Base-by-base conservation (phyloP, 2,113 vertebrate genomes). In the Psittacula cyanocephala region DNA sequence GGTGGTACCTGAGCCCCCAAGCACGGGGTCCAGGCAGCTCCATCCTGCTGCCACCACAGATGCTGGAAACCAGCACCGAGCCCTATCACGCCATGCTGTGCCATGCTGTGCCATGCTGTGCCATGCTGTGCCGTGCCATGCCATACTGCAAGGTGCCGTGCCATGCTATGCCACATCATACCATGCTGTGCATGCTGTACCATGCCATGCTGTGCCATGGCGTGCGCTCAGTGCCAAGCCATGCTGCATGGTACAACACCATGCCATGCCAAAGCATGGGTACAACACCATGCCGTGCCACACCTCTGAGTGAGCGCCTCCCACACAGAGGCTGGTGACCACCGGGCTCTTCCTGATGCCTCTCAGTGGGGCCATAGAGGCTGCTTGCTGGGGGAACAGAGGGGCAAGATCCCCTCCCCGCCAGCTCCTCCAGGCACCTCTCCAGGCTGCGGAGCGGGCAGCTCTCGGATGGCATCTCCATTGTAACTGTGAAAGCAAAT, bases 31-130 rank as follows among this genome's bases (percentile, higher is more conserved):
- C 3, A 6, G 5, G 13, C n/a, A 59, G 57, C 57, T 59, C 33
- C 22, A 7, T 59, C 33, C 57, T 6, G 8, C 41, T 7, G 33
- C 28, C 49, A 15, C 8, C 3, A 0, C 6, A 7, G 43, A 52
- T 10, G 22, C 49, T 12, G 47, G 18, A 71, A 29, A 71, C 47
- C 14, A 27, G 27, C 10, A 2, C 35, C 5, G 5, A 53, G 15
- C 35, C 49, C 49, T 14, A 4, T 17, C 29, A 19, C 13, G 14
- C 65, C 31, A 59, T 23, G 20, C 31, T n/a, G 6, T 46, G 14
- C 65, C 31, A 59, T 23, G 20, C 31, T n/a, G 6, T 46, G 55
- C 65, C 31, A n/a, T 20, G 31, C 31, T 9, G 4, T 17, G 22
- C 22, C 64, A 10, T 35, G 13, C 27, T 5, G 18, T 22, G 63